Base-by-base conservation (phyloP, 30 jellyfish, hydroid and myxozoan species). In the Hydra vulgaris region DNA sequence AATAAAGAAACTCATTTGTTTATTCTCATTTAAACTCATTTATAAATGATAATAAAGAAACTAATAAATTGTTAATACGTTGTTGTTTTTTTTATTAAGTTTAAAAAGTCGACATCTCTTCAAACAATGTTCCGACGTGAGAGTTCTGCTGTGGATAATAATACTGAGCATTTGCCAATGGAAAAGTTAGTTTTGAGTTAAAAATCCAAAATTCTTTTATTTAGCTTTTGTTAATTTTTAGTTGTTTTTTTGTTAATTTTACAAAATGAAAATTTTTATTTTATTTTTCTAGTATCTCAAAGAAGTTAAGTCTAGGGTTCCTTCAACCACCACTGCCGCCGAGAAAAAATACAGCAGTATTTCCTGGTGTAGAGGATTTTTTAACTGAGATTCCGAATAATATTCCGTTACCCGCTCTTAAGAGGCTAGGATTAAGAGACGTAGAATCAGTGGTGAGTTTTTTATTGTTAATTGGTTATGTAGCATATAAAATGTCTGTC, bases 41-140 rank as follows among this genome's bases (percentile, higher is more conserved):
- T n/a, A n/a, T n/a, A n/a, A n/a, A n/a, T n/a, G n/a, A n/a, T n/a
- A n/a, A n/a, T n/a, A n/a, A n/a, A n/a, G n/a, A n/a, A n/a, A n/a
- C n/a, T n/a, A n/a, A n/a, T n/a, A n/a, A n/a, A n/a, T n/a, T n/a
- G n/a, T n/a, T n/a, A n/a, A n/a, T n/a, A n/a, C n/a, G n/a, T n/a
- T n/a, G n/a, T n/a, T n/a, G n/a, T n/a, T n/a, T n/a, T n/a, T n/a
- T n/a, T n/a, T n/a, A n/a, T n/a, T n/a, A n/a, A n/a, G n/a, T n/a
- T n/a, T n/a, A 25, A 25, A 17, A 73, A 54, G 24, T 7, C 85
- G 22, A 19, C 85, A 40, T 80, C 87, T 25, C 25, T 80, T n/a
- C 87, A 80, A 66, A 80, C 23, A 21, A 80, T 80, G 25, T 52
- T 80, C 22, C 82, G 87, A 23, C 87, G 87, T 15, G 71, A 15